A percentile compares a stretch with the other conserved stretches of the same genome.
Conservation (phyloP, 2,888 invertebrate genomes). For the Pseudococcus longispinus region DNA sequence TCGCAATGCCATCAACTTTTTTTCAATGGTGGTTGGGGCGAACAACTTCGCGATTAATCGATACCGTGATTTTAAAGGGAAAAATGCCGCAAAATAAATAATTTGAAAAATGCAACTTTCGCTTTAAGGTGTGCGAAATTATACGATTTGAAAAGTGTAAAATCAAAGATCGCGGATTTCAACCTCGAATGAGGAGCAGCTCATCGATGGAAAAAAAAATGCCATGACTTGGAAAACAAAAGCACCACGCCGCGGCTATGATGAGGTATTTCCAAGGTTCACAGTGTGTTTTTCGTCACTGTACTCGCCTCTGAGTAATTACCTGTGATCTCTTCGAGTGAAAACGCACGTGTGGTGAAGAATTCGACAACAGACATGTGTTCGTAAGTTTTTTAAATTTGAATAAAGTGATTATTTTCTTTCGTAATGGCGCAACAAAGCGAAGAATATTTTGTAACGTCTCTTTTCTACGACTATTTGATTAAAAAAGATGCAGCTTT, state of each 20-base stretch:
- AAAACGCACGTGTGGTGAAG: background rate
- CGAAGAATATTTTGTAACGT: conserved; percentile 31
- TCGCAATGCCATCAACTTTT: no score
- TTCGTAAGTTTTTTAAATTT: background rate
- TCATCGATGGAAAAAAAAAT: background rate
- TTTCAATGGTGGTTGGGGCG: background rate
- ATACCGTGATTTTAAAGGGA: no score
- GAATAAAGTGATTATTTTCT: background rate
- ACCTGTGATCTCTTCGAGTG: background rate
- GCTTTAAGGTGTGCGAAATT: background rate
- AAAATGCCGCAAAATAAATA: no score
- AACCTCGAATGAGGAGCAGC: background rate
- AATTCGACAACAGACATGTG: background rate
- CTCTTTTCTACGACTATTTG: conserved; percentile 74
- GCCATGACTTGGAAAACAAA: background rate
- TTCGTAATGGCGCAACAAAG: conserved; percentile 17
- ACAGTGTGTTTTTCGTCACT: no score
- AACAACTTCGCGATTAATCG: no score
- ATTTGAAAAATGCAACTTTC: no score
- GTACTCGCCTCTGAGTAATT: no score
- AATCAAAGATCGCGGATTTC: background rate
- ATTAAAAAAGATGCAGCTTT: conserved; percentile 67
- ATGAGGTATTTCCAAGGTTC: background rate
- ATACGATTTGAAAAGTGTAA: background rate
- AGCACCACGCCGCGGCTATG: background rate